Base-by-base conservation (phyloP, 2,113 vertebrate species). In the Anseranas semipalmata region DNA sequence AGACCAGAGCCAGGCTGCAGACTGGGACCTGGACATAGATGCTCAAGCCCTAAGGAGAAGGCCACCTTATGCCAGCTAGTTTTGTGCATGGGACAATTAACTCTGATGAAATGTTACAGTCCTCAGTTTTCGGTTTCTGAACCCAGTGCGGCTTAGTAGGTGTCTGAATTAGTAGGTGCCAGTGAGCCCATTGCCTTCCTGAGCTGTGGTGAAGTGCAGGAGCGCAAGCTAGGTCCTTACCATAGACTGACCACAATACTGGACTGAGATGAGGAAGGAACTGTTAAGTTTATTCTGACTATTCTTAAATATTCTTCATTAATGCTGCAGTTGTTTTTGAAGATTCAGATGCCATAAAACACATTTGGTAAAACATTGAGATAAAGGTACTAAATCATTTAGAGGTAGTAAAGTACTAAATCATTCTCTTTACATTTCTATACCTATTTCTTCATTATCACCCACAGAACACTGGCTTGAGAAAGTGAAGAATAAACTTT, bases 171-270 rank as follows among this genome's bases (percentile, higher is more conserved):
- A 35, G 6, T 7, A 37, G 9, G 7, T 28, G 13, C 2, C 24
- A n/a, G 15, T 7, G 3, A 25, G 18, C 11, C 12, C 12, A 8
- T 45, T 5, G 28, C 28, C 22, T 25, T 62, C 19, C 21, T 55
- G 20, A 45, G 18, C 10, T 6, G 0, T 8, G 10, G 14, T 14
- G 52, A 63, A 27, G 2, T 35, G 8, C 9, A 16, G 19, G 9
- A 62, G 3, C 0, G 0, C 62, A 41, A 79, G 21, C 6, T 19
- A 41, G 9, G 2, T 27, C n/a, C 11, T 28, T 46, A 25, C 15
- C 30, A 15, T 32, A 37, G 10, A 43, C 43, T 72, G 15, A 73
- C 41, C 17, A 32, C 12, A 13, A 8, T 30, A 14, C 10, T 32
- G 13, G 16, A 48, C 62, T 85, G 37, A 45, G 37, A 28, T 39